Evolutionary conservation across 2,113 vertebrate genomes (phyloP).

Genomic region (Equus przewalskii): DNA sequence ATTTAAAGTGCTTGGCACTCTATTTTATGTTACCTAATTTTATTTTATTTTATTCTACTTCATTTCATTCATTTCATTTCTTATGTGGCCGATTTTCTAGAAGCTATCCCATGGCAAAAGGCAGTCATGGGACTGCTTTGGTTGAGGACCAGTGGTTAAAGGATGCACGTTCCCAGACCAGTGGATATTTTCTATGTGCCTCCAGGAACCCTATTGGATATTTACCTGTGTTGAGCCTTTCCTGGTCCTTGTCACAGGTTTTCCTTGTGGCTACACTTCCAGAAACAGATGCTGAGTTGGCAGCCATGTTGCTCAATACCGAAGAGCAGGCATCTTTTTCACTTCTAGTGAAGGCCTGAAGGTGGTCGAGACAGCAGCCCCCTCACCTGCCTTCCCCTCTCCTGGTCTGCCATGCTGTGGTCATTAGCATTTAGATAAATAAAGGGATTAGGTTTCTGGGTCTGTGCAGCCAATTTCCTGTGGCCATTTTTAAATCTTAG

Average conservation of each 20-base stretch:
- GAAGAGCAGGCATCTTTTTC: background rate
- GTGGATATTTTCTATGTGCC: accelerated
- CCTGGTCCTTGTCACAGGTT: background rate
- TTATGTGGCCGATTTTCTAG: background rate
- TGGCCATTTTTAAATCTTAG: conserved; percentile 73
- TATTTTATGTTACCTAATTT: background rate
- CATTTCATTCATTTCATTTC: background rate
- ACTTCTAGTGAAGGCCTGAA: background rate
- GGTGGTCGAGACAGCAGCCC: background rate
- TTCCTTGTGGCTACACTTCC: background rate
- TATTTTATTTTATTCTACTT: background rate
- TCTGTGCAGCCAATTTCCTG: conserved; percentile 79
- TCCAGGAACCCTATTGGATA: background rate
- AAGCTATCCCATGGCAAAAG: background rate
- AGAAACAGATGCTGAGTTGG: background rate
- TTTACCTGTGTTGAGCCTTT: background rate
- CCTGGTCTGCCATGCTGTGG: conserved; percentile 40
- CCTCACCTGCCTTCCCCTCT: background rate
- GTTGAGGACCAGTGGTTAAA: background rate
- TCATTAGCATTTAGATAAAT: conserved; percentile 72
- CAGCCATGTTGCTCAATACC: too few species aligned
- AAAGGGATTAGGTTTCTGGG: conserved; percentile 74
- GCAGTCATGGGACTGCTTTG: background rate
- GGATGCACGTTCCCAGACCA: background rate
- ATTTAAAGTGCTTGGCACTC: background rate